phyloP scores from a whole-genome alignment of 2,888 invertebrate genomes.

The Omphaloscelis lunosa region DNA sequence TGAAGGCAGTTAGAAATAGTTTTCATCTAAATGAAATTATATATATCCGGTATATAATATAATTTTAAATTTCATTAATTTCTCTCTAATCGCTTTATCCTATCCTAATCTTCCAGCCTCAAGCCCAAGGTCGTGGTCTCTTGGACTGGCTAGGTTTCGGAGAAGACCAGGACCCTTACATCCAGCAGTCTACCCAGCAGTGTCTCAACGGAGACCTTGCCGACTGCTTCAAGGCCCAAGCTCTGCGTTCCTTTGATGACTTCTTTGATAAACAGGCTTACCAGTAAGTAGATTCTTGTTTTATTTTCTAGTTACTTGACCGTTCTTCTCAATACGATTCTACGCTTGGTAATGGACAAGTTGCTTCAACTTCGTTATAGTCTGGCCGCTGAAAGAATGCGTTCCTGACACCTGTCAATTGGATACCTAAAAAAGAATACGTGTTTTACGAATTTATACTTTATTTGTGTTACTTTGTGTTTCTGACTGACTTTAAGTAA shows the following conservation, averaged over 20 bases:
- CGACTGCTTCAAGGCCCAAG: conserved; percentile 96
- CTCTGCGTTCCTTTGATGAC: conserved; percentile 94
- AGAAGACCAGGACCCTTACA: conserved; percentile 94
- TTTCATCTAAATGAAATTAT: background rate
- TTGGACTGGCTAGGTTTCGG: conserved; percentile 96
- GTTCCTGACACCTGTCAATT: too few species aligned
- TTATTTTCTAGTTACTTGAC: too few species aligned
- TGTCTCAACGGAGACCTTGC: conserved; percentile 95
- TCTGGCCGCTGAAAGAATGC: too few species aligned
- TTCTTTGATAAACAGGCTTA: conserved; percentile 93
- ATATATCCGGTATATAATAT: too few species aligned
- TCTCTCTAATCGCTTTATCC: background rate
- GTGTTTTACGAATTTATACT: too few species aligned
- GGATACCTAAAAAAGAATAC: too few species aligned
- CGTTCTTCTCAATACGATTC: too few species aligned
- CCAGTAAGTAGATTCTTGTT: conserved; percentile 75
- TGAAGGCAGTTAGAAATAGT: too few species aligned
- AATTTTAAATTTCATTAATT: background rate
- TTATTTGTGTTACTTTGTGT: too few species aligned
- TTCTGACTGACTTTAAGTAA: too few species aligned
- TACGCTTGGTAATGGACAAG: too few species aligned
- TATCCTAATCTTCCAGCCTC: conserved; percentile 78
- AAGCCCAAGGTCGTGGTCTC: conserved; percentile 92
- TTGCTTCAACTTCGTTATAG: too few species aligned
- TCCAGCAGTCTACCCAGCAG: conserved; percentile 93